Conservation (phyloP, 2,797 vertebrate genomes). For the Amazona ochrocephala region DNA sequence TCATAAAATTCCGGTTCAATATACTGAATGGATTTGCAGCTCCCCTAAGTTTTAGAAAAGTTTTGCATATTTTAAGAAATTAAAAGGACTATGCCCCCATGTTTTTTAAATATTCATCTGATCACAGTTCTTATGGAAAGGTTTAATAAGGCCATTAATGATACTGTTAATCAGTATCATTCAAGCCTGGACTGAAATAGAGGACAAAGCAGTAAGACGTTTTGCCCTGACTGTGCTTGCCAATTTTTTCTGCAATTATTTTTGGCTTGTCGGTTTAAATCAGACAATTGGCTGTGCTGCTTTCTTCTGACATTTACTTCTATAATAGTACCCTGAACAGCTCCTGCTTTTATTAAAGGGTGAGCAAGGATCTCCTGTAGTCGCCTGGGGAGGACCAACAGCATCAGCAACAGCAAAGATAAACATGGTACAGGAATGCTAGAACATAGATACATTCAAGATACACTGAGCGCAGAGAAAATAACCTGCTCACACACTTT, state of each 20-base stretch:
- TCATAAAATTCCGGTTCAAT: background rate
- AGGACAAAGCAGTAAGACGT: background rate
- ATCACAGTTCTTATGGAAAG: background rate
- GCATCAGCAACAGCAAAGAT: fast-evolving
- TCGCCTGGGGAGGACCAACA: background rate
- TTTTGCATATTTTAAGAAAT: background rate
- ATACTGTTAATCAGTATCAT: background rate
- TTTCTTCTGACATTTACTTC: background rate
- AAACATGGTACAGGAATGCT: background rate
- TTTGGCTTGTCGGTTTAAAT: background rate
- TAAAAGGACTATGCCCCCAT: background rate
- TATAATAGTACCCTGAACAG: background rate
- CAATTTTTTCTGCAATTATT: background rate
- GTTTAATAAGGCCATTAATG: background rate
- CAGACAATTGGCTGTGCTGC: fast-evolving
- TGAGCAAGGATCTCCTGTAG: background rate
- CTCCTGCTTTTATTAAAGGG: background rate
- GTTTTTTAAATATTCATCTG: background rate
- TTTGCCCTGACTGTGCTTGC: background rate
- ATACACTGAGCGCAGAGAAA: background rate
- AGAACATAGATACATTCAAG: background rate
- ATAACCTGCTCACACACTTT: background rate
- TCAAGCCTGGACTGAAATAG: background rate
- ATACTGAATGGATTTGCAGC: background rate
- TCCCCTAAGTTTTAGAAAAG: background rate